Evolutionary conservation across 2,797 vertebrate species (phyloP), one percentile per base, ranked within the genome.

Genomic region (Coluber constrictor): DNA sequence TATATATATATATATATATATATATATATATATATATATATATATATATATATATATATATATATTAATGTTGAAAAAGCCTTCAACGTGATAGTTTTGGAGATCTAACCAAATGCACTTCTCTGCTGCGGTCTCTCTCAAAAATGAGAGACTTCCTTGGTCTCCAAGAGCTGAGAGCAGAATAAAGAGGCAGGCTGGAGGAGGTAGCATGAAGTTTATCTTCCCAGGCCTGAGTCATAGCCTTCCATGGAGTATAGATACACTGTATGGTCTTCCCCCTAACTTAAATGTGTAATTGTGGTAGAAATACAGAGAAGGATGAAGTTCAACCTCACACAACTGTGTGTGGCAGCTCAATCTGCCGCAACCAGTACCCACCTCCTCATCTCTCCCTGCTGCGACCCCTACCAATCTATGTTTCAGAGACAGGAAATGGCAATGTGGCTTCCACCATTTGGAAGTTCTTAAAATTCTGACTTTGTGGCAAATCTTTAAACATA

Each of bases 381-480:
- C 13, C 70, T 25, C 89, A 90, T 56, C 15, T 51, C 18, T 56
- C 47, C 86, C 79, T 16, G 61, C 10, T 91, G 70, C 5, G 3
- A 51, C 70, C 60, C 29, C 29, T 66, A 20, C 2, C n/a, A 74
- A 86, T 32, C 63, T n/a, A 86, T 89, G 27, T 89, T 47, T 12
- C n/a, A 3, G 90, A 91, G 70, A 63, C 37, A 91, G 87, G 87
- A 89, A 83, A 83, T 56, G 87, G 90, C 56, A 86, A 94, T 8
- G 16, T 56, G 27, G 13, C 15, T 88, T 92, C 66, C 83, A 57
- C 12, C 18, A 20, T 89, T 57, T 92, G 88, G 55, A 92, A 93
- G 43, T 87, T 93, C 89, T 9, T 93, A 70, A 70, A 18, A 59
- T 87, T 91, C 56, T 90, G 91, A 25, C 92, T 95, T 54, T 91